Evolutionary conservation across 2,888 invertebrate genomes (phyloP).

Genomic region (Caenorhabditis sp.): DNA sequence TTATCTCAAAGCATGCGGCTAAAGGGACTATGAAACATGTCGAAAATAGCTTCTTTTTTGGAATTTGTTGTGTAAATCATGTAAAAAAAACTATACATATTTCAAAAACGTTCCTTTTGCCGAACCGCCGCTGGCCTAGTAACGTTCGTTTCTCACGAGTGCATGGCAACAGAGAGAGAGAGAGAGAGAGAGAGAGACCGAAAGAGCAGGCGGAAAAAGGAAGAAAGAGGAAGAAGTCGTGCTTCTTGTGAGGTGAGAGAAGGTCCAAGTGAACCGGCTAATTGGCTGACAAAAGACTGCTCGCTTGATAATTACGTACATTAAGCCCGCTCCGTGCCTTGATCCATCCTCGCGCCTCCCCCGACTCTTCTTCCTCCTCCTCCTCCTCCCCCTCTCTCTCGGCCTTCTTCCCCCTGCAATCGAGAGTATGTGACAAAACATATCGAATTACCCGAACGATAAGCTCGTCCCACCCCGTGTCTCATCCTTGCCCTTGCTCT

Average conservation of each 20-base stretch:
- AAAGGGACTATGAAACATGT: too few species aligned
- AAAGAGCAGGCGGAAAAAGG: too few species aligned
- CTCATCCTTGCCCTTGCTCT: constrained; percentile 19
- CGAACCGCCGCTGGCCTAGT: too few species aligned
- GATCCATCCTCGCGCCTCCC: constrained; percentile 9
- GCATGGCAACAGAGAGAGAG: not conserved
- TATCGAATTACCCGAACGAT: constrained; percentile 57
- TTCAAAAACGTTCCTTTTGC: too few species aligned
- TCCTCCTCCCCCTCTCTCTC: constrained; percentile 6
- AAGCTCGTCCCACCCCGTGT: constrained; percentile 9
- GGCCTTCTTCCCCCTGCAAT: constrained; percentile 38
- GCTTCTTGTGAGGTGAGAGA: not conserved
- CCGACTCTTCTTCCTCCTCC: constrained; percentile 1
- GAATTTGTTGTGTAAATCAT: too few species aligned
- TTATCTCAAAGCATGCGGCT: too few species aligned
- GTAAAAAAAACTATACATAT: too few species aligned
- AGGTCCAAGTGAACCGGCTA: constrained; percentile 32
- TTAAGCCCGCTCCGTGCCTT: constrained; percentile 26
- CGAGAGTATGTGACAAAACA: constrained; percentile 56
- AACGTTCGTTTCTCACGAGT: too few species aligned
- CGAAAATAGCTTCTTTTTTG: too few species aligned
- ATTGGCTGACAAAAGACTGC: constrained; percentile 22
- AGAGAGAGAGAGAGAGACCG: not conserved
- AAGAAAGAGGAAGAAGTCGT: not conserved
- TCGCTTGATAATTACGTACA: constrained; percentile 49